Base-by-base conservation (phyloP, 1,140 invertebrate species). In the Brachionus paranguensis region DNA sequence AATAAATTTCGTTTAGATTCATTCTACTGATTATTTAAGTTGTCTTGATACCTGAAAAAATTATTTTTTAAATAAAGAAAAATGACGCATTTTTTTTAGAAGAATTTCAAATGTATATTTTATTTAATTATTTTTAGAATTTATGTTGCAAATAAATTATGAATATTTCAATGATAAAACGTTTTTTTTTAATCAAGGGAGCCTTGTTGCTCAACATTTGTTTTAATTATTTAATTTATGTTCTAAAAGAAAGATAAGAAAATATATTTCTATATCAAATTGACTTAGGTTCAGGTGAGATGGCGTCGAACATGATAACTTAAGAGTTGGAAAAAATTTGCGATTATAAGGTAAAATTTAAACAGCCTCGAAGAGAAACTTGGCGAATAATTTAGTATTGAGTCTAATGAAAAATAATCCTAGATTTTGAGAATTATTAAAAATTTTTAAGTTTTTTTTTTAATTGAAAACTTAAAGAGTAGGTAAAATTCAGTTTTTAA, bases 1-100 rank as follows among this genome's bases (percentile, higher is more conserved):
- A 84, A 33, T 64, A 20, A 55, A 37, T 79, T 29, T 79, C 76
- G 20, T 55, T 83, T 68, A 84, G 37, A n/a, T 83, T 83, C 78
- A 83, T 83, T 12, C 8, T 47, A 37, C 24, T 60, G 12, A 33
- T 14, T 29, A 33, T 41, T 68, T 12, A 47, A 47, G 12, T 12
- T 33, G 20, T 5, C 27, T 68, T 68, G 8, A 68, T 68, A 68
- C 65, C 65, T 68, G 65, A 37, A 68, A 68, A 14, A 68, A 5
- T 33, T 4, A 33, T 33, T 33, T 68, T 68, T 33, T 68, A 0
- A 24, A 3, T 68, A 10, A 33, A 7, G 12, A 37, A 29, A 68
- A 68, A 68, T 68, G 65, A 68, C 65, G 65, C 65, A 68, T 68
- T 68, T 68, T n/a, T 68, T 68, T 27, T 37, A 65, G 11, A 68